A percentile compares a stretch with the other conserved stretches of the same genome.
Evolutionary conservation across 2,888 invertebrate species (phyloP).

Genomic region (Drosophila tanythrix): DNA sequence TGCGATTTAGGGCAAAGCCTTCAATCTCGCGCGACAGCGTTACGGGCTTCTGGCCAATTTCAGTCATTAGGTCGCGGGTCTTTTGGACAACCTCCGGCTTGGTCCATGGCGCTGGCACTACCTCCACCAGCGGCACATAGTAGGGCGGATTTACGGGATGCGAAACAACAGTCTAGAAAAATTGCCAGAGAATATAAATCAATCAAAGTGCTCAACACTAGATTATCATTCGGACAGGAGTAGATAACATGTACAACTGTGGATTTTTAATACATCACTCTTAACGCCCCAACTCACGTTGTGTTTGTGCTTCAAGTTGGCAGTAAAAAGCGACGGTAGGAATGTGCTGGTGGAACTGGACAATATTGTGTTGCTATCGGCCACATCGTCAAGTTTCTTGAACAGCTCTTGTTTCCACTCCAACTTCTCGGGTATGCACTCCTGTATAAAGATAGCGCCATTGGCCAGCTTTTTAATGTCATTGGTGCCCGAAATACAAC

Average conservation of each 20-base stretch:
- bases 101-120: slow-evolving; percentile 98
- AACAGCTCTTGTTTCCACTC: slow-evolving; percentile 94
- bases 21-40: slow-evolving; percentile 93
- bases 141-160: slow-evolving; percentile 99
- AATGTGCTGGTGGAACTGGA: slow-evolving; percentile 98
- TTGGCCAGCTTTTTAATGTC: slow-evolving; percentile 90
- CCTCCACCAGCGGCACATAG: slow-evolving; percentile 96
- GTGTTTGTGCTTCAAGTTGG: slow-evolving; percentile 89
- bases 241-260: slow-evolving; percentile 6
- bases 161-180: slow-evolving; percentile 87
- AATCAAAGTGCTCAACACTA: slow-evolving; percentile 1
- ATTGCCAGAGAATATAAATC: slow-evolving; percentile 7
- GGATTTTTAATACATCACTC: not conserved
- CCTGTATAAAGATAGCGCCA: slow-evolving; percentile 93
- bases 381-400: slow-evolving; percentile 90
- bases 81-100: slow-evolving; percentile 90
- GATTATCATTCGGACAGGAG: slow-evolving; percentile 10
- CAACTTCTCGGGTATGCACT: slow-evolving; percentile 96
- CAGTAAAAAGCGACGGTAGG: slow-evolving; percentile 94
- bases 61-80: slow-evolving; percentile 91
- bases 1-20: slow-evolving; percentile 96
- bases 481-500: slow-evolving; percentile 90
- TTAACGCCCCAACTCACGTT: slow-evolving; percentile 85
- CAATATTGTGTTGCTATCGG: slow-evolving; percentile 91
- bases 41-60: slow-evolving; percentile 96